These are phyloP conservation scores for Limnothrissa miodon DNA, from an alignment of 2,113 vertebrate species.

Conservation along the genomic window DNA sequence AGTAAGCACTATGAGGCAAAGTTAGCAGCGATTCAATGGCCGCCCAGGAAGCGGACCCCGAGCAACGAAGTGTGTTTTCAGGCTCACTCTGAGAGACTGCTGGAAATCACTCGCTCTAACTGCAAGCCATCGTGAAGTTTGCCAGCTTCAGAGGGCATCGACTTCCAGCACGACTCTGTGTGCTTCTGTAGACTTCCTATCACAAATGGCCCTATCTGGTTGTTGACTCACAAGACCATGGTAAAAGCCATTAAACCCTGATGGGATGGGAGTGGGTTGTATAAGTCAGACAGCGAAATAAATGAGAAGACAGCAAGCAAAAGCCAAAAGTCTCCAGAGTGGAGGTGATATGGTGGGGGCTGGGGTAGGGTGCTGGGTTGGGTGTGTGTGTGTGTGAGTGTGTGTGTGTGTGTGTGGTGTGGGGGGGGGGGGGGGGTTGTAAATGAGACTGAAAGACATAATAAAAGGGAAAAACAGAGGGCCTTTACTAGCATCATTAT, in stretches of 20 bases:
- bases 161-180: background rate
- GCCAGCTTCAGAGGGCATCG: background rate
- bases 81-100: background rate
- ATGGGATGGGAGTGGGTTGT: background rate
- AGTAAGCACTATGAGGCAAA: background rate
- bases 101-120: background rate
- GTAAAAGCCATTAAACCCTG: background rate
- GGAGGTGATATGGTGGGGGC: background rate
- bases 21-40: background rate
- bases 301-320: background rate
- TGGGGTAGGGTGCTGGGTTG: too few relatives aligned
- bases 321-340: background rate
- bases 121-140: background rate
- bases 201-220: background rate
- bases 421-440: background rate
- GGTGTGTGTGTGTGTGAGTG: too few relatives aligned
- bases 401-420: too few relatives aligned
- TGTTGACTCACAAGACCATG: background rate
- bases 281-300: background rate
- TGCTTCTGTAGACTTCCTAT: background rate
- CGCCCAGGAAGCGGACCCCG: background rate
- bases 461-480: background rate
- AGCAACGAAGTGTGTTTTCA: background rate
- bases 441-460: background rate
- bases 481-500: slow-evolving; percentile 49